Evolutionary conservation across 1,140 invertebrate genomes (phyloP), one percentile per base, ranked within the genome.

Genomic region (Sarcophaga peregrina): DNA sequence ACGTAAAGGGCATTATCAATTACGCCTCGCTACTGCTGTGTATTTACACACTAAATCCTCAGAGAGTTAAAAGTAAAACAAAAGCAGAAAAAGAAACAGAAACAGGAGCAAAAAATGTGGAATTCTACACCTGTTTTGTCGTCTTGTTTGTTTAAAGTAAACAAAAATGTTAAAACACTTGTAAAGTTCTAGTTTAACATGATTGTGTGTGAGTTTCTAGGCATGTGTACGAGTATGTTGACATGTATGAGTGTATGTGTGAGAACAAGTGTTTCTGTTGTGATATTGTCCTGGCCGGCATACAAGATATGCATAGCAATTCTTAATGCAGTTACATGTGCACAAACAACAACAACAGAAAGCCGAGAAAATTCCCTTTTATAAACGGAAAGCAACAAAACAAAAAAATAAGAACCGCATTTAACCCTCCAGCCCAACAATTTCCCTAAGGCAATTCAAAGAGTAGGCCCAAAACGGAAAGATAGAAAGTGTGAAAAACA

Each of bases 81-180:
- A 37, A 37, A 37, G 25, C 25, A 37, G 25, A 37, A 37, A 37
- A 1, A 37, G 25, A 37, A 37, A 37, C 25, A 37, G 25, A 37
- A 37, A 4, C 25, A 37, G 25, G 1, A 58, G 10, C 11, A n/a
- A 58, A 58, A 58, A 58, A 58, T n/a, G 25, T 37, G 25, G 25
- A 37, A 58, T 13, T 8, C 62, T 68, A 68, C 62, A 68, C 62
- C 62, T 68, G 62, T 68, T 68, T 68, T 68, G 62, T 25, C 62
- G 62, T 25, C 62, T 17, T 68, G n/a, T 68, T 68, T 68, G 54
- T 13, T 58, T 13, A 11, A 68, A 68, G 62, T 68, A 68, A 68
- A 68, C 62, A 68, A 68, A 37, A 68, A 68, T 68, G 62, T 68
- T 68, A 68, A 37, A 68, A 68, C 62, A 68, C 62, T 68, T 68